These are phyloP conservation scores for Crocuta crocuta DNA, from an alignment of 2,113 vertebrate genomes.

Conservation along the genomic window DNA sequence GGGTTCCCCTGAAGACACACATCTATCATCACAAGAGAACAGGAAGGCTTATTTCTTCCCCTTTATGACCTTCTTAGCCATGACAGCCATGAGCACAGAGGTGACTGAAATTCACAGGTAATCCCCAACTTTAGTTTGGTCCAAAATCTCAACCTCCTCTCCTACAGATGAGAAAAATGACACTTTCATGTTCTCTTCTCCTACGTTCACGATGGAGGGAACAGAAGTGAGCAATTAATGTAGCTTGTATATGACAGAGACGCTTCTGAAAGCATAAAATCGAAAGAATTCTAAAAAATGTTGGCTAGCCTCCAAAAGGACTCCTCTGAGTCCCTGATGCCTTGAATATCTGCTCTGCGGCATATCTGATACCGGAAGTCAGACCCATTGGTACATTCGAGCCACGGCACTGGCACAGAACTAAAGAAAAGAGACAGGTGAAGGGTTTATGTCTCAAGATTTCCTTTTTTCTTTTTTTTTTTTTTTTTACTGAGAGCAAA, in stretches of 20 bases:
- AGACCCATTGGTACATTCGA: background rate
- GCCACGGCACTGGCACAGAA: background rate
- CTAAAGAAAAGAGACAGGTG: background rate
- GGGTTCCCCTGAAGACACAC: background rate
- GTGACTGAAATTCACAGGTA: background rate
- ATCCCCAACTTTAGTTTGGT: background rate
- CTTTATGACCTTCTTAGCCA: background rate
- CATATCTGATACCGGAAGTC: background rate
- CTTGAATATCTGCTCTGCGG: rapidly evolving
- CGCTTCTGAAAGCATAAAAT: background rate
- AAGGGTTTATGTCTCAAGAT: rapidly evolving
- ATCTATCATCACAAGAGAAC: background rate
- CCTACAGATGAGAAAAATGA: background rate
- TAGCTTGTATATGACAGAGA: background rate
- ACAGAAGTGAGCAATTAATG: background rate
- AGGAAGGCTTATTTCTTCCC: background rate
- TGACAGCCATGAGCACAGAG: background rate
- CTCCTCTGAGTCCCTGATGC: background rate
- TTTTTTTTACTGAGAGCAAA: too few species aligned
- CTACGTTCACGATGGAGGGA: background rate
- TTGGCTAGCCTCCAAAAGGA: background rate
- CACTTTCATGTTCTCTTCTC: background rate
- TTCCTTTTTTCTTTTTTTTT: background rate
- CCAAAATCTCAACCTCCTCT: background rate
- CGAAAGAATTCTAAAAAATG: background rate